phyloP scores from a whole-genome alignment of 2,113 vertebrate genomes.

The Bungarus multicinctus region DNA sequence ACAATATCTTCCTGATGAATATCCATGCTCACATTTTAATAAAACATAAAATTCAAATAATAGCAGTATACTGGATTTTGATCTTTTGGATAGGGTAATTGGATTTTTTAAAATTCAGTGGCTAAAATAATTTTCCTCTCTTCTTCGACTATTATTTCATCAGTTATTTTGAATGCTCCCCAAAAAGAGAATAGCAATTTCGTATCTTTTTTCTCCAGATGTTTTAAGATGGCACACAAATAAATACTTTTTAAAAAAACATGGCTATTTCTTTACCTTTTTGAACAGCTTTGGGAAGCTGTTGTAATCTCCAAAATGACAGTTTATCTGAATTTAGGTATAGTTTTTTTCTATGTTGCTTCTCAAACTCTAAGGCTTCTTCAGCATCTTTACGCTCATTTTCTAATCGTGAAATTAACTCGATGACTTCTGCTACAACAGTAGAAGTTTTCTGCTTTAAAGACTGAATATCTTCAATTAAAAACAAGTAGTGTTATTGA shows the following conservation, averaged over 20 bases:
- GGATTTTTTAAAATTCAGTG: background rate
- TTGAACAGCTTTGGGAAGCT: constrained; percentile 72
- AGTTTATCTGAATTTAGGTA: constrained; percentile 68
- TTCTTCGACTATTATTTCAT: background rate
- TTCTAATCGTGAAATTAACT: constrained; percentile 81
- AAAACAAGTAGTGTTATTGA: background rate
- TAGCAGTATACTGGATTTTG: background rate
- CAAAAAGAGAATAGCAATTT: background rate
- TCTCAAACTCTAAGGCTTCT: constrained; percentile 74
- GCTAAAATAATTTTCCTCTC: background rate
- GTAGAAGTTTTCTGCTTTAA: constrained; percentile 71
- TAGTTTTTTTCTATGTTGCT: constrained; percentile 63
- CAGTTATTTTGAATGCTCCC: background rate
- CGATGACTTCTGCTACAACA: constrained; percentile 74
- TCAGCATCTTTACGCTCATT: constrained; percentile 76
- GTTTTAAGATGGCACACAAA: background rate
- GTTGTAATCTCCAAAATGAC: constrained; percentile 75
- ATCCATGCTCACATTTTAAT: background rate
- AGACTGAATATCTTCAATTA: constrained; percentile 56
- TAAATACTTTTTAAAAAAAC: constrained; percentile 6
- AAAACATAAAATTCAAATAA: background rate
- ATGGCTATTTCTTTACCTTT: constrained; percentile 65
- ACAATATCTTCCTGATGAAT: background rate
- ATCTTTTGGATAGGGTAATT: background rate
- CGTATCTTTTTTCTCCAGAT: background rate